Evolutionary conservation across 2,888 invertebrate genomes (phyloP).

Genomic region (Antitype chi): DNA sequence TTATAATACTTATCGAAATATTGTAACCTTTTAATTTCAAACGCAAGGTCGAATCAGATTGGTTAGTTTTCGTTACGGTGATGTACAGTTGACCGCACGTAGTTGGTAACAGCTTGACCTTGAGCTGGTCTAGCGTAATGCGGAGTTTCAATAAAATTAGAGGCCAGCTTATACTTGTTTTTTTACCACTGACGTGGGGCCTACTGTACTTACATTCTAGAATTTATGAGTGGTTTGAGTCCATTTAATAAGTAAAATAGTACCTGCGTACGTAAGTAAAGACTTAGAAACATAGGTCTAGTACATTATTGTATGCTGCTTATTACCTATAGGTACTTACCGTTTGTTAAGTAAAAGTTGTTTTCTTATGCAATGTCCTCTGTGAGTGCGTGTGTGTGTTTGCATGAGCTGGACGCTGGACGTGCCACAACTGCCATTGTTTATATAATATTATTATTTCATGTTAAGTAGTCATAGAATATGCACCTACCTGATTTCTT

Average conservation of each 20-base stretch:
- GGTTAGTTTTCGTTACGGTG: constrained; percentile 31
- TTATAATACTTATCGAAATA: constrained; percentile 17
- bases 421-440: constrained; percentile 25
- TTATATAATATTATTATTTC: constrained; percentile 39
- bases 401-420: constrained; percentile 16
- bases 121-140: not conserved
- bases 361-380: constrained; percentile 23
- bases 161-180: not conserved
- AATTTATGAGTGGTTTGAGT: not conserved
- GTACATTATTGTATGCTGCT: not conserved
- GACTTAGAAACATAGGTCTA: not conserved
- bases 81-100: not conserved
- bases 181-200: not conserved
- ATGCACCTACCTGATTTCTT: not conserved
- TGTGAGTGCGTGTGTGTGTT: not conserved
- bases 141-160: not conserved
- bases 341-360: constrained; percentile 16
- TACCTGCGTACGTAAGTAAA: not conserved
- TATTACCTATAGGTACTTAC: not conserved
- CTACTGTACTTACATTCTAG: constrained; percentile 6
- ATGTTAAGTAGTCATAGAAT: not conserved
- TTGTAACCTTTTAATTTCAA: constrained; percentile 32
- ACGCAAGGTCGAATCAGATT: constrained; percentile 37
- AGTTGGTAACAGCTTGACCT: not conserved
- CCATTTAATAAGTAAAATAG: not conserved